A percentile compares a stretch with the other conserved stretches of the same genome.
Evolutionary conservation across 2,888 invertebrate species (phyloP).

Genomic region (Mactromeris polynyma): DNA sequence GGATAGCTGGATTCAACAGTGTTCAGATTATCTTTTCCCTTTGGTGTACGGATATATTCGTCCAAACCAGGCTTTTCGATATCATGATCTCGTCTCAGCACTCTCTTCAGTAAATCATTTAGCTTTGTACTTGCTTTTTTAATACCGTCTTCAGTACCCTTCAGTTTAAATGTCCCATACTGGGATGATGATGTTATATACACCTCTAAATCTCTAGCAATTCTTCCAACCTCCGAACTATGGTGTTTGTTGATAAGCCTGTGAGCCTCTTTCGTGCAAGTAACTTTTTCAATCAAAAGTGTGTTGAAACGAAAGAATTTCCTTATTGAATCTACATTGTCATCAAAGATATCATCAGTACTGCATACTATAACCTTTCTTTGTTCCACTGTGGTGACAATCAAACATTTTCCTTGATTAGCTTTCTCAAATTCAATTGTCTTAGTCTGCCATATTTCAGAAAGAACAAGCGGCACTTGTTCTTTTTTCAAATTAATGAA

Average conservation of each 20-base stretch:
- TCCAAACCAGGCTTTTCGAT: constrained; percentile 51
- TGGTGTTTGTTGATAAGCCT: constrained; percentile 59
- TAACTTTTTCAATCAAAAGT: constrained; percentile 35
- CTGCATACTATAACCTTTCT: constrained; percentile 27
- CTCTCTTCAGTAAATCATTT: neutral
- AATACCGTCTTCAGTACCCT: constrained; percentile 46
- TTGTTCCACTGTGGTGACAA: neutral
- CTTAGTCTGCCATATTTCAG: constrained; percentile 46
- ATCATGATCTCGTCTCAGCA: constrained; percentile 37
- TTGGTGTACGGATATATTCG: constrained; percentile 34
- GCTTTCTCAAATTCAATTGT: constrained; percentile 3
- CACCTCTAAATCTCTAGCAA: constrained; percentile 43
- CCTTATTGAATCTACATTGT: constrained; percentile 40
- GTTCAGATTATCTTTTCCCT: constrained; percentile 37
- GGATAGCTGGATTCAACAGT: constrained; percentile 20
- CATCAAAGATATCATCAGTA: constrained; percentile 52
- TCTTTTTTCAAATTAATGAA: constrained; percentile 24
- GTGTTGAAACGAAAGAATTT: constrained; percentile 62
- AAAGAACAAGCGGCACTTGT: neutral
- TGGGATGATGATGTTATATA: constrained; percentile 20
- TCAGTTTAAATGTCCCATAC: constrained; percentile 26
- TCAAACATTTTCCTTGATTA: constrained; percentile 19
- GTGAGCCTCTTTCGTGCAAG: constrained; percentile 37
- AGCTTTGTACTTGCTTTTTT: constrained; percentile 26
- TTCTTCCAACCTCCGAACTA: constrained; percentile 39